phyloP scores from a whole-genome alignment of 2,888 invertebrate genomes.

The Agriopis marginaria region DNA sequence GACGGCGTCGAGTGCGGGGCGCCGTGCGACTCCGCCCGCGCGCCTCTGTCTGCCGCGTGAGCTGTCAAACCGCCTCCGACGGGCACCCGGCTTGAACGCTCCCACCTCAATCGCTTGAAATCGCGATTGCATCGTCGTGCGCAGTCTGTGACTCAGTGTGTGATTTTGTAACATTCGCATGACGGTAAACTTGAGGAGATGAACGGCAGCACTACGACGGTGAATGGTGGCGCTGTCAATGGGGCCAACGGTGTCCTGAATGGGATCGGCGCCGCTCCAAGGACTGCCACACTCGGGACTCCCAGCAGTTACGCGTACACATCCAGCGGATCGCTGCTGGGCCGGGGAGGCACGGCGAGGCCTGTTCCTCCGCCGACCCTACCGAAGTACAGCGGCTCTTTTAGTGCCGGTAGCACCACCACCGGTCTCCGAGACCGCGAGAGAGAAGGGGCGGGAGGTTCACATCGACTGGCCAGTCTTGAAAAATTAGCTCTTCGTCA shows the following conservation, averaged over 20 bases:
- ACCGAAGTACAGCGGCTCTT: conserved; percentile 92
- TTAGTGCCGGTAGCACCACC: conserved; percentile 90
- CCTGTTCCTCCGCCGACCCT: conserved; percentile 92
- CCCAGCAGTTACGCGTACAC: conserved; percentile 89
- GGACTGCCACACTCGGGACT: conserved; percentile 81
- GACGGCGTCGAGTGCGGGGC: conserved; percentile 71
- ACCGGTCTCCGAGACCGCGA: conserved; percentile 88
- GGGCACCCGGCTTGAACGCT: conserved; percentile 83
- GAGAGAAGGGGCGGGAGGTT: conserved; percentile 89
- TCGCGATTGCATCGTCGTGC: conserved; percentile 75
- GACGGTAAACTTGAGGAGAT: conserved; percentile 77
- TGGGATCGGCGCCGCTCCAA: conserved; percentile 79
- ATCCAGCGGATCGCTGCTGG: conserved; percentile 87
- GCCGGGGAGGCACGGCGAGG: conserved; percentile 87
- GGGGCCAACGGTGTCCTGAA: conserved; percentile 78
- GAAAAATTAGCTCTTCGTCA: conserved; percentile 93
- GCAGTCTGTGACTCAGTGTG: conserved; percentile 79
- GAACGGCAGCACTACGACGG: conserved; percentile 86
- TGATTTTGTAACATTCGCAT: conserved; percentile 77
- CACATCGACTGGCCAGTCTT: conserved; percentile 92
- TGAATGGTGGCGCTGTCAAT: conserved; percentile 81
- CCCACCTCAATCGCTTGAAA: conserved; percentile 67
- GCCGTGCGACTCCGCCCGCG: conserved; percentile 74
- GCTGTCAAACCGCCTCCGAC: conserved; percentile 86
- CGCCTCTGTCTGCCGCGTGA: conserved; percentile 73